Conservation (phyloP, 2,113 vertebrate species). For the Diphyllodes magnificus region DNA sequence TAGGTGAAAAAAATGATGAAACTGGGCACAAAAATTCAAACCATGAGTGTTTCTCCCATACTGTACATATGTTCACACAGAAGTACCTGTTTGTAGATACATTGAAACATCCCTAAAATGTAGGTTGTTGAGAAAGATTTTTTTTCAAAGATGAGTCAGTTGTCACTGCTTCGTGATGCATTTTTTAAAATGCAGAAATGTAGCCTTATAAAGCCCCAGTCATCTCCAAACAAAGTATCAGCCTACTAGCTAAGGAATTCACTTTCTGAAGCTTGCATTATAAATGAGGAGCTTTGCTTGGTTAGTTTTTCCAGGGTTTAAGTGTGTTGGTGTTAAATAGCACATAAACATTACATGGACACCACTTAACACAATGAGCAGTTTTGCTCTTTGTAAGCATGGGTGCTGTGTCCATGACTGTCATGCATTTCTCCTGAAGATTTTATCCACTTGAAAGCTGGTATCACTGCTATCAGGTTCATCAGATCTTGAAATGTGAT, state of each 20-base stretch:
- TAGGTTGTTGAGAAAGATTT: neutral
- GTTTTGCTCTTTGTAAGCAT: neutral
- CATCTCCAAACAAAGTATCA: neutral
- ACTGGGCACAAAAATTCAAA: neutral
- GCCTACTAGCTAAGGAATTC: neutral
- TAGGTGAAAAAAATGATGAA: neutral
- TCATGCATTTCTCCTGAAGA: neutral
- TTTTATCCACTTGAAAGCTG: neutral
- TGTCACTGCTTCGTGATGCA: neutral
- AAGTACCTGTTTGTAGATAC: neutral
- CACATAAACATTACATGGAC: neutral
- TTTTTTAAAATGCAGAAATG: neutral
- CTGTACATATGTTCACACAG: neutral
- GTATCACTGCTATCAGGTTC: neutral
- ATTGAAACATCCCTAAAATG: neutral
- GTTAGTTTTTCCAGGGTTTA: neutral
- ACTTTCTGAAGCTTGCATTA: neutral
- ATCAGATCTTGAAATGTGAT: neutral
- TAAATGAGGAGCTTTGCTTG: neutral
- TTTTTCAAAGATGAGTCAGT: neutral
- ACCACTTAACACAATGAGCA: neutral
- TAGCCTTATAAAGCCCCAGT: neutral
- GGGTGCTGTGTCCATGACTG: neutral
- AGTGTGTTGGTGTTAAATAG: neutral
- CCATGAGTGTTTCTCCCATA: neutral